A percentile compares a stretch with the other conserved stretches of the same genome.
Conservation (phyloP, 2,113 vertebrate species). For the Chrysemys picta region DNA sequence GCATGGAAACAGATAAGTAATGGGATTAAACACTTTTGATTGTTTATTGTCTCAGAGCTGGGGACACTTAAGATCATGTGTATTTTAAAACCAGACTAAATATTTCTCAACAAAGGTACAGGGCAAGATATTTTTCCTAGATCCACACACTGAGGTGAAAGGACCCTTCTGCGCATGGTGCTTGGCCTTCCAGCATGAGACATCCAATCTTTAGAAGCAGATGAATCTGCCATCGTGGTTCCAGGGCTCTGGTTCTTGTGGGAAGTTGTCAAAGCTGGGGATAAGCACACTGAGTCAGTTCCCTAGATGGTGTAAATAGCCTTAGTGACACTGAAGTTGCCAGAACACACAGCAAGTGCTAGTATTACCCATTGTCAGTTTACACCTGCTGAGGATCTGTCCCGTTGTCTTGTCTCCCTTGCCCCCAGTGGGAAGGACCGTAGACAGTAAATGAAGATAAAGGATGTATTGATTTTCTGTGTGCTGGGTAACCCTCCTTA, state of each 20-base stretch:
- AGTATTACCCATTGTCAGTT: accelerated
- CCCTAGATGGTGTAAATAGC: neutral
- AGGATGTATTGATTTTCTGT: neutral
- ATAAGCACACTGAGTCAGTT: neutral
- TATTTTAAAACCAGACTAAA: neutral
- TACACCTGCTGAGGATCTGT: neutral
- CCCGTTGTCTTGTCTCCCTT: neutral
- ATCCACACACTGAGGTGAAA: neutral
- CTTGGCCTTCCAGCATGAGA: neutral
- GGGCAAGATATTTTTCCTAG: neutral
- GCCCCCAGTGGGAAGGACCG: neutral
- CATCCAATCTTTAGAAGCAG: no score
- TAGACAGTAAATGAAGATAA: neutral
- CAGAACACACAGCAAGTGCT: neutral
- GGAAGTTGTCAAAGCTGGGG: neutral
- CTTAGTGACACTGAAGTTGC: neutral
- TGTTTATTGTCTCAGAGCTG: neutral
- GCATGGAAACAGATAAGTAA: neutral
- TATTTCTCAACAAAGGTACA: neutral
- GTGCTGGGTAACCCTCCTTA: neutral
- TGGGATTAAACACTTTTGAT: neutral
- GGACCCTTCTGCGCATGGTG: neutral
- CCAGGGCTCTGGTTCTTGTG: accelerated
- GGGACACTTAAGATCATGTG: neutral
- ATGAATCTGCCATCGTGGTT: neutral